These are phyloP conservation scores for Malthinus seriepunctatus DNA, from an alignment of 2,888 invertebrate species.

Conservation along the genomic window DNA sequence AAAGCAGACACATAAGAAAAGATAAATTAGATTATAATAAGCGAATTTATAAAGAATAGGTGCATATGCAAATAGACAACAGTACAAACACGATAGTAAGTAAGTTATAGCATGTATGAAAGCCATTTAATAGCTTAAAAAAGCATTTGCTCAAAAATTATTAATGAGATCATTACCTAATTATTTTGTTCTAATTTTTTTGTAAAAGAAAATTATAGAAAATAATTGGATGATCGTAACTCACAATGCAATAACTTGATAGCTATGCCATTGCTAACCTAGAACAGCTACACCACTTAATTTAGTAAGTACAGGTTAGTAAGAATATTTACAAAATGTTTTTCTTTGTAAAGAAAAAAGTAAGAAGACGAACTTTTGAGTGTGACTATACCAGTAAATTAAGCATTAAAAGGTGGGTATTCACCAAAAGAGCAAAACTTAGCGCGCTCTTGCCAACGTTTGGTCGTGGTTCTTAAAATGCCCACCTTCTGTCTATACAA, in stretches of 20 bases:
- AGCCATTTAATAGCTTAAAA: not conserved
- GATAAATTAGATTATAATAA: not conserved
- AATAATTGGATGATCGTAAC: conserved; percentile 27
- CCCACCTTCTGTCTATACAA: too few relatives aligned
- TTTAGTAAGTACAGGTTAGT: conserved; percentile 15
- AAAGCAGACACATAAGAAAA: not conserved
- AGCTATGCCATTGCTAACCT: conserved; percentile 40
- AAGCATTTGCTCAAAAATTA: conserved; percentile 1
- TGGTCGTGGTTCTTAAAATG: too few relatives aligned
- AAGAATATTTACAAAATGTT: conserved; percentile 7
- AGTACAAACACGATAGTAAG: conserved; percentile 2
- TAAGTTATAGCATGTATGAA: conserved; percentile 3
- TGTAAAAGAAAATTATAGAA: not conserved
- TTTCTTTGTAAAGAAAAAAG: not conserved
- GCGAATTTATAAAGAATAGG: not conserved
- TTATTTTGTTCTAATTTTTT: conserved; percentile 1
- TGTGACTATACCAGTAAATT: too few relatives aligned
- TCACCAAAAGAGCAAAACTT: too few relatives aligned
- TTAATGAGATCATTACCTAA: conserved; percentile 2
- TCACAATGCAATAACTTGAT: conserved; percentile 38
- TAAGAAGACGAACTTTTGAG: too few relatives aligned
- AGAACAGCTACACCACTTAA: conserved; percentile 17
- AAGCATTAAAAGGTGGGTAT: too few relatives aligned
- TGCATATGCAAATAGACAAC: not conserved
- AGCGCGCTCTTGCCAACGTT: too few relatives aligned